Conservation (phyloP, 1,140 invertebrate species). For the Drosophila novamexicana region DNA sequence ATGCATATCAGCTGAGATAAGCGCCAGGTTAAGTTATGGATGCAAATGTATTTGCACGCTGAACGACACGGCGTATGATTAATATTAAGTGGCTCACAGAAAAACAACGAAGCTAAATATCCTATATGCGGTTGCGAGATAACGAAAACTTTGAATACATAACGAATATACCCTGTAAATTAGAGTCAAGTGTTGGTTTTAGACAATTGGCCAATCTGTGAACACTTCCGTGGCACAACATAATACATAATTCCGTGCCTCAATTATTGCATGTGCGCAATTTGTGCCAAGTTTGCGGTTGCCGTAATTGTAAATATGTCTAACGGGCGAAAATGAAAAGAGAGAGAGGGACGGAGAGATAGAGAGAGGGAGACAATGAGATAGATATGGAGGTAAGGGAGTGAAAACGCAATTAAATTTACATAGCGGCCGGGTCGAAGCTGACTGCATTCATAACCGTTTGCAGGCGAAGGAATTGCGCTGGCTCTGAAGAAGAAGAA, state of each 20-base stretch:
- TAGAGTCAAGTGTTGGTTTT: background rate
- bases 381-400: background rate
- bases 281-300: slow-evolving; percentile 27
- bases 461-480: slow-evolving; percentile 9
- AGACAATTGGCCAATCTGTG: slow-evolving; percentile 11
- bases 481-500: slow-evolving; percentile 34
- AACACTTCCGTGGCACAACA: slow-evolving; percentile 22
- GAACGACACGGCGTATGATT: slow-evolving; percentile 45
- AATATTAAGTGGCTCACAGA: slow-evolving; percentile 28
- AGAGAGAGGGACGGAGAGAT: background rate
- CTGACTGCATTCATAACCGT: slow-evolving; percentile 58
- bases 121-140: background rate
- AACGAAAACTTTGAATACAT: slow-evolving; percentile 26
- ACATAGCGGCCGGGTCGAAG: slow-evolving; percentile 31
- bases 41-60: background rate
- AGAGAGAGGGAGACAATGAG: slow-evolving; percentile 18
- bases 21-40: no score
- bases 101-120: background rate
- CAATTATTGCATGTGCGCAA: slow-evolving; percentile 45
- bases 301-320: slow-evolving; percentile 34
- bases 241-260: slow-evolving; percentile 45
- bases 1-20: background rate
- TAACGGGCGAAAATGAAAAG: slow-evolving; percentile 11
- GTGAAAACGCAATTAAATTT: slow-evolving; percentile 57
- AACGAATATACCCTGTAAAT: background rate